phyloP scores from a whole-genome alignment of 2,113 vertebrate species.

The Sclerurus mexicanus region DNA sequence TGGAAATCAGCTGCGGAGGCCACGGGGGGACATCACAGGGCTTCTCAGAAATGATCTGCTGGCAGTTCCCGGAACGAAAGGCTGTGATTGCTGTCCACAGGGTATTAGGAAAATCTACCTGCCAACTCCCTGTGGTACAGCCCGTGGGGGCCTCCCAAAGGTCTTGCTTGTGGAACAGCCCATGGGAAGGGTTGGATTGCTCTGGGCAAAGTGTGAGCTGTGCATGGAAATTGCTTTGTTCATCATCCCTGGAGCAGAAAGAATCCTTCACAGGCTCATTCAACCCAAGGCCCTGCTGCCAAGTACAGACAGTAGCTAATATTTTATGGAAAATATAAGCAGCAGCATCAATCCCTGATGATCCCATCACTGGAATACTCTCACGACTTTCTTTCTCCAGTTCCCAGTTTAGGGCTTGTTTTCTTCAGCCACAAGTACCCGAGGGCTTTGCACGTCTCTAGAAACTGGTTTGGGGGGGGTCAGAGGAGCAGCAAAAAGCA shows the following conservation, averaged over 20 bases:
- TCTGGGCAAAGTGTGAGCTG: not conserved
- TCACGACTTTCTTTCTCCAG: not conserved
- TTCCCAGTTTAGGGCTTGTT: not conserved
- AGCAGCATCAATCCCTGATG: not conserved
- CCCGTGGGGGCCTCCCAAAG: not conserved
- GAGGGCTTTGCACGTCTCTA: not conserved
- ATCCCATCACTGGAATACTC: not conserved
- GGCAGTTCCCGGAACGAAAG: constrained; percentile 9
- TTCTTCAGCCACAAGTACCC: not conserved
- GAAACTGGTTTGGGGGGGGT: not conserved
- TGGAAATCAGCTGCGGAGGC: constrained; percentile 25
- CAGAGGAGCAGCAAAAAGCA: not conserved
- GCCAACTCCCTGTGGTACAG: not conserved
- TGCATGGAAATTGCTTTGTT: not conserved
- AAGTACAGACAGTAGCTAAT: not conserved
- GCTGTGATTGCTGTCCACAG: not conserved
- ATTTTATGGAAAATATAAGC: not conserved
- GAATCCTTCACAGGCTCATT: not conserved
- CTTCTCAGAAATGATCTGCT: not conserved
- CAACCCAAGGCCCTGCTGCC: not conserved
- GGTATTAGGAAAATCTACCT: not conserved
- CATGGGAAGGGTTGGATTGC: not conserved
- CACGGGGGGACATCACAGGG: not conserved
- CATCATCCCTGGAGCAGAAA: not conserved
- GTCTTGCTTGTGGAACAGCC: not conserved